Percentiles rank a stretch among this genome's conserved stretches.
These are phyloP conservation scores for Ataeniobius toweri DNA, from an alignment of 2,797 vertebrate genomes.

Conservation along the genomic window DNA sequence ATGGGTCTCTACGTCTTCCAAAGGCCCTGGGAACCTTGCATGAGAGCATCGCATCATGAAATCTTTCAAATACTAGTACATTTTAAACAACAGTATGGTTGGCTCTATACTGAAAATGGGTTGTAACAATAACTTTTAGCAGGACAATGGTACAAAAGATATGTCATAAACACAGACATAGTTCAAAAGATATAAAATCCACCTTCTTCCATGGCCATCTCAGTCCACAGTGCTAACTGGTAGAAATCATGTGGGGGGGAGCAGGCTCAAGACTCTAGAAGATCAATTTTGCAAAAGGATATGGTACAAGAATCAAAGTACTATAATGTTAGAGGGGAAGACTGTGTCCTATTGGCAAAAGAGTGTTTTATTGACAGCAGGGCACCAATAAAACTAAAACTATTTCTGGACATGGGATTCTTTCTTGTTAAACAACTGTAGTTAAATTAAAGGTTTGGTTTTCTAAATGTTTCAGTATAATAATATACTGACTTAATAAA, in stretches of 20 bases:
- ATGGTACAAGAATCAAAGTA: too few relatives aligned
- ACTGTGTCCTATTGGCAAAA: too few relatives aligned
- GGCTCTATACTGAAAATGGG: background rate
- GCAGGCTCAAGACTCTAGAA: too few relatives aligned
- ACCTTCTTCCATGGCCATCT: background rate
- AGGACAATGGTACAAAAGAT: background rate
- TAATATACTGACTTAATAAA: background rate
- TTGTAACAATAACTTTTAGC: background rate
- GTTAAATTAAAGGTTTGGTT: background rate
- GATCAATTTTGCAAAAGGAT: too few relatives aligned
- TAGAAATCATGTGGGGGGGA: too few relatives aligned
- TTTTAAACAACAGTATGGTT: background rate
- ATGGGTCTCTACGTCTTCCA: background rate
- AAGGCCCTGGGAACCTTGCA: background rate
- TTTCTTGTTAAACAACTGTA: background rate
- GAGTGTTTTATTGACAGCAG: too few relatives aligned
- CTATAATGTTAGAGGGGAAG: too few relatives aligned
- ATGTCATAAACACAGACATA: background rate
- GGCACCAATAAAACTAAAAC: too few relatives aligned
- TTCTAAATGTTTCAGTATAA: background rate
- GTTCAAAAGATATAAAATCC: background rate
- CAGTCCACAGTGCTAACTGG: background rate
- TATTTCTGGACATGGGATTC: too few relatives aligned
- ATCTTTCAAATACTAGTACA: background rate
- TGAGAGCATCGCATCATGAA: background rate